Evolutionary conservation across 2,888 invertebrate species (phyloP), one percentile per base, ranked within the genome.

Genomic region (Myopa testacea): DNA sequence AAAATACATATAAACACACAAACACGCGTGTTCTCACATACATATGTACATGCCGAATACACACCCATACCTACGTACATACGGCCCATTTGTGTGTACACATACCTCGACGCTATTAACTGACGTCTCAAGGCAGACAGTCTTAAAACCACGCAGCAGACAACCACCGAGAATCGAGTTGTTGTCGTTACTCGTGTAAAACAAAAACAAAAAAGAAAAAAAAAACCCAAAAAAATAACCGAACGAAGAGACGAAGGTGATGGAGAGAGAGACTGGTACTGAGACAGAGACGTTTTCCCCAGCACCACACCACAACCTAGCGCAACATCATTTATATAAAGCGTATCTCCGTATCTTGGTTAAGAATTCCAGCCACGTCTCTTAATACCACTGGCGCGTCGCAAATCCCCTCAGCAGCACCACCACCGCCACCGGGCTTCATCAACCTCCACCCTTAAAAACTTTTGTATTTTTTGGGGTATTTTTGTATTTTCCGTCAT

Each of bases 311-410:
- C 86, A 81, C 87, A 86, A 87, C 86, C 86, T 87, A 87, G 85
- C 87, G 86, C 87, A 87, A 87, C 86, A 85, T 83, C 83, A 84
- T 84, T 83, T 82, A 83, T 85, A 85, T 86, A 84, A 85, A 86
- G 84, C 80, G 72, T 55, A 14, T 5, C n/a, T n/a, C 16, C 1
- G 76, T 34, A 26, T 73, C 75, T 69, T 70, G 45, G 77, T 65
- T 75, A 63, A 37, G 38, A 38, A 34, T 75, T 65, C 50, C 50
- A 40, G 2, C 8, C 55, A 55, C 55, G 55, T n/a, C 55, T n/a
- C 55, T 6, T 55, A 45, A 12, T 16, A 55, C 55, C 16, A 55
- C 55, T 12, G 8, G 55, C 14, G 4, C 4, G 45, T 6, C 45
- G 45, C 45, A 45, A 6, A 1, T 8, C 45, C 45, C 45, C 10